Base-by-base conservation (phyloP, 1,140 invertebrate species). In the Reticulitermes speratus region DNA sequence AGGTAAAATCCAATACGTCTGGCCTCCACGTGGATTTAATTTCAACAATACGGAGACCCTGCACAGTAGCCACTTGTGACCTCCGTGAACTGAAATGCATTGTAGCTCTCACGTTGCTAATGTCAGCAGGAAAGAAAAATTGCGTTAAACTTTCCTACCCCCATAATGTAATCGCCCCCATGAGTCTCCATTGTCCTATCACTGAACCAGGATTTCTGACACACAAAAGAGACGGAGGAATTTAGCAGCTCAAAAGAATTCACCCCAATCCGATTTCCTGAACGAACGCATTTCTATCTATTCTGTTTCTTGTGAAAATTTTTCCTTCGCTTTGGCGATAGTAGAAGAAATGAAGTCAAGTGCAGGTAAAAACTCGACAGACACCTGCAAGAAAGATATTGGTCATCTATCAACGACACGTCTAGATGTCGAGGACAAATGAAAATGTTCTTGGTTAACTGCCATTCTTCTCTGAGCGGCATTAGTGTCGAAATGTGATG, bases 331-430 rank as follows among this genome's bases (percentile, higher is more conserved):
- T 75, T 75, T 75, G n/a, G 7, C 8, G 6, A 38, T 38, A 38
- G 14, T 9, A 75, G 14, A 75, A 75, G 65, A 75, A 75, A 16
- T 75, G 65, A 16, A 75, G 65, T 75, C 65, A 30, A 75, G n/a
- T 75, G n/a, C 65, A 75, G 65, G 65, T 75, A 75, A 75, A 75
- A 75, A 75, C 65, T 75, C 65, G 65, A n/a, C 25, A 75, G 65
- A 75, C 65, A 75, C 65, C 65, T 75, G 65, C 65, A n/a, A 75
- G 52, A 75, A 75, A 75, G 65, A 75, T 75, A 75, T 30, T 75
- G 25, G 65, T n/a, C 65, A 75, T 75, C 65, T 75, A 75, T 75
- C 65, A 75, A 75, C 25, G 65, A 75, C 7, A 75, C 5, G 65
- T 75, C 14, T 75, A 25, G n/a, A 75, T 75, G 11, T 75, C 3